phyloP scores from a whole-genome alignment of 2,113 vertebrate species.

The Todiramphus saurophagus region DNA sequence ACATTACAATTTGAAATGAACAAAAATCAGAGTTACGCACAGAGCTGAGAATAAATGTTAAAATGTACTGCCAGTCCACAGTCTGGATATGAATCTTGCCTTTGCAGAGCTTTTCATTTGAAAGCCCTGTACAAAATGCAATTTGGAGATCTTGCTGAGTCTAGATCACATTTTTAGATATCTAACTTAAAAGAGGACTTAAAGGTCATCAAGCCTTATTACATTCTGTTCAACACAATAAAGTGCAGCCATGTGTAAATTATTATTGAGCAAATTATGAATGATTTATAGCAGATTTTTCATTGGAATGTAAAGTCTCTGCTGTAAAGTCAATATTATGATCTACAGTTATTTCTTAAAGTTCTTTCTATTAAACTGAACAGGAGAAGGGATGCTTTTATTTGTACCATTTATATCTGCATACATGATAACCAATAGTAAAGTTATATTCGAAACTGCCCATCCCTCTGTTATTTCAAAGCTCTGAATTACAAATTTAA shows the following conservation, averaged over 20 bases:
- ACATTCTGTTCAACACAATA: slow-evolving; percentile 57
- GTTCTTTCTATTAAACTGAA: slow-evolving; percentile 31
- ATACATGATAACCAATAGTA: not conserved
- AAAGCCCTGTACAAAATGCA: not conserved
- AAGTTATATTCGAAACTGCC: not conserved
- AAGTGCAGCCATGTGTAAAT: slow-evolving; percentile 63
- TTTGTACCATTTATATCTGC: not conserved
- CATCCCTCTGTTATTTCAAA: not conserved
- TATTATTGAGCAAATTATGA: slow-evolving; percentile 66
- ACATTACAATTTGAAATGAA: not conserved
- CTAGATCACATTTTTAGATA: slow-evolving; percentile 47
- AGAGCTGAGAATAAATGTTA: not conserved
- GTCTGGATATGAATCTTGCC: not conserved
- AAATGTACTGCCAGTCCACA: not conserved
- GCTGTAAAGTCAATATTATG: slow-evolving; percentile 60
- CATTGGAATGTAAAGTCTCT: slow-evolving; percentile 57
- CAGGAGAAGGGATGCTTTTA: not conserved
- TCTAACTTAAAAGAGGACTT: slow-evolving; percentile 52
- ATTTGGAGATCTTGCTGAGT: not conserved
- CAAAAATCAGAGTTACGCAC: not conserved
- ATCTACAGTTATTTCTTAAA: slow-evolving; percentile 53
- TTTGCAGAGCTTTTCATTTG: not conserved
- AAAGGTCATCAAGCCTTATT: slow-evolving; percentile 69
- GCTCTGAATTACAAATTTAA: not conserved
- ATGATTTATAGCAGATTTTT: slow-evolving; percentile 63